Evolutionary conservation across 30 jellyfish, hydroid and myxozoan genomes (phyloP).

Genomic region (Hydractinia echinata): DNA sequence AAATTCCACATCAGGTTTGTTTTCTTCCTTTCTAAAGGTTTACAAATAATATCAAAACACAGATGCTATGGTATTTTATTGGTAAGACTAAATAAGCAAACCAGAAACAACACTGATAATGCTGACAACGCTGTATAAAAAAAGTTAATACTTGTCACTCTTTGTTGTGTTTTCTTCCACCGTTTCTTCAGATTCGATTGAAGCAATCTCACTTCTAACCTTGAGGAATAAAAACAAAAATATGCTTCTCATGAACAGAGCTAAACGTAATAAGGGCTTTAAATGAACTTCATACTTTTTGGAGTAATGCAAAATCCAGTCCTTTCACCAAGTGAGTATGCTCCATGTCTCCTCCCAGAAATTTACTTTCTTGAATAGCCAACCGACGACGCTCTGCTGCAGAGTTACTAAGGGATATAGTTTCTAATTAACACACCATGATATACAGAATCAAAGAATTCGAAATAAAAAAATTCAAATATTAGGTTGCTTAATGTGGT

Average conservation of each 20-base stretch:
- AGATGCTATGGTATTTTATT: background rate
- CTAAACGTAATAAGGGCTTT: background rate
- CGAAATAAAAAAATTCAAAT: too few relatives aligned
- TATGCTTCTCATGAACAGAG: background rate
- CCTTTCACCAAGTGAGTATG: slow-evolving; percentile 99
- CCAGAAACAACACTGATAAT: background rate
- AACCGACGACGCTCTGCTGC: slow-evolving; percentile 94
- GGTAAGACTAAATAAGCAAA: background rate
- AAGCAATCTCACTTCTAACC: slow-evolving; percentile 92
- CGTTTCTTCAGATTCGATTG: slow-evolving; percentile 39
- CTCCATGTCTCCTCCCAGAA: slow-evolving; percentile 99
- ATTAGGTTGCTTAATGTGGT: too few relatives aligned
- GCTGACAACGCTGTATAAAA: background rate
- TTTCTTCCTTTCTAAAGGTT: background rate
- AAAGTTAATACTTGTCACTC: slow-evolving; percentile 43
- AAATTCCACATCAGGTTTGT: background rate
- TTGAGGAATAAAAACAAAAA: background rate
- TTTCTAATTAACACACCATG: too few relatives aligned
- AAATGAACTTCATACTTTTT: slow-evolving; percentile 52
- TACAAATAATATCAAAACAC: background rate
- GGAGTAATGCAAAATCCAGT: slow-evolving; percentile 93
- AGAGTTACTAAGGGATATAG: slow-evolving; percentile 36
- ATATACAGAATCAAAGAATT: too few relatives aligned
- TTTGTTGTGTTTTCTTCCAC: slow-evolving; percentile 25
- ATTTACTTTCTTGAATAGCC: slow-evolving; percentile 96